These are phyloP conservation scores for Dasypolia templi DNA, from an alignment of 2,888 invertebrate species.

Conservation along the genomic window DNA sequence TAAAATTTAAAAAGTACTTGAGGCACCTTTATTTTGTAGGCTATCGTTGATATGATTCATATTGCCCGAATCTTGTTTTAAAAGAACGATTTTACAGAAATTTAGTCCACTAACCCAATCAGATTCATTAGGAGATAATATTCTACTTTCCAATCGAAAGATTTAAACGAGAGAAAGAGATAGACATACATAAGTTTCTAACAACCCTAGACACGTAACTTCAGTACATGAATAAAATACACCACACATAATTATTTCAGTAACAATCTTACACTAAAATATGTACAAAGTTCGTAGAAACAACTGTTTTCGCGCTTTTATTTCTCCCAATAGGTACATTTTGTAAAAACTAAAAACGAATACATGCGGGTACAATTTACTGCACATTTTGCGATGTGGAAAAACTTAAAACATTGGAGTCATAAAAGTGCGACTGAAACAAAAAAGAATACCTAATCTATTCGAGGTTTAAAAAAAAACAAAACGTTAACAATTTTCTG, in stretches of 20 bases:
- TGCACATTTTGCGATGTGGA: slow-evolving; percentile 9
- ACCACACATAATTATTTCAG: slow-evolving; percentile 76
- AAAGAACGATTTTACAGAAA: neutral
- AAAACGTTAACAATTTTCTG: slow-evolving; percentile 60
- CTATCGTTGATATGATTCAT: neutral
- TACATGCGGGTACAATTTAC: slow-evolving; percentile 4
- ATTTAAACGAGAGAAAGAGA: slow-evolving; percentile 79
- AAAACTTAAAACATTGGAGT: slow-evolving; percentile 50
- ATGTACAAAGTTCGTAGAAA: slow-evolving; percentile 76
- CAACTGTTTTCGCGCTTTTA: slow-evolving; percentile 70
- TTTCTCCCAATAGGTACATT: slow-evolving; percentile 50
- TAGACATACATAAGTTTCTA: slow-evolving; percentile 72
- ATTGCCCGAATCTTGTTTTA: neutral
- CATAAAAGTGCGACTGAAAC: slow-evolving; percentile 59
- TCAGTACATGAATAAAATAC: slow-evolving; percentile 79
- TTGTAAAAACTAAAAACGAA: neutral
- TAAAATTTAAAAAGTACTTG: neutral
- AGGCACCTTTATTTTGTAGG: neutral
- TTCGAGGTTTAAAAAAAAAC: slow-evolving; percentile 50
- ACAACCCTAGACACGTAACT: slow-evolving; percentile 70
- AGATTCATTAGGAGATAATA: slow-evolving; percentile 61
- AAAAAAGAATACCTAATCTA: slow-evolving; percentile 65
- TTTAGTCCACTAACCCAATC: slow-evolving; percentile 66
- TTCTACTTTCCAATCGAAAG: slow-evolving; percentile 77
- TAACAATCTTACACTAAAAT: slow-evolving; percentile 79